These are phyloP conservation scores for Andrena trimmerana DNA, from an alignment of 2,888 invertebrate species.

Conservation along the genomic window DNA sequence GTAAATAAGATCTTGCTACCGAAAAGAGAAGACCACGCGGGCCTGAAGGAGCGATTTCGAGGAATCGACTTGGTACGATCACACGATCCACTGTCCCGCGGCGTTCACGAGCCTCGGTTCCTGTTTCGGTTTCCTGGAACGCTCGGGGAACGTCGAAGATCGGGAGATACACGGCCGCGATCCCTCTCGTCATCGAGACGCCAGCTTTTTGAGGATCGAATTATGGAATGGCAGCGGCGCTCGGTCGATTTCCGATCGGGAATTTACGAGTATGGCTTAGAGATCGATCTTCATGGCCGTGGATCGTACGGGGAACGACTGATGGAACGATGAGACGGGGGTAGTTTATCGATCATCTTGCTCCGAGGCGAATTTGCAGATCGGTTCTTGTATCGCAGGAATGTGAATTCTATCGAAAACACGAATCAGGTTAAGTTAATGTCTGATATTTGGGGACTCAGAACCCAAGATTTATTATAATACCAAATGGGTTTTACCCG, in stretches of 20 bases:
- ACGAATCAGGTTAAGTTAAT: too few species aligned
- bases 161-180: neutral
- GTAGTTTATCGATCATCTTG: conserved; percentile 20
- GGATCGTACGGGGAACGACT: neutral
- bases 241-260: conserved; percentile 15
- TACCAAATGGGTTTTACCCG: too few species aligned
- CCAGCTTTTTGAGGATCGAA: conserved; percentile 11
- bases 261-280: conserved; percentile 8
- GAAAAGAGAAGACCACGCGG: conserved; percentile 45
- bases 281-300: conserved; percentile 32
- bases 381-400: conserved; percentile 2
- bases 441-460: too few species aligned
- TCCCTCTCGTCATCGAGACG: neutral
- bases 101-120: conserved; percentile 25
- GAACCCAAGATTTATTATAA: too few species aligned
- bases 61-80: conserved; percentile 36
- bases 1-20: conserved; percentile 61
- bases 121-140: conserved; percentile 29
- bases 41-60: conserved; percentile 40
- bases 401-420: neutral
- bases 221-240: conserved; percentile 14
- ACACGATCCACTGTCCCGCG: conserved; percentile 28
- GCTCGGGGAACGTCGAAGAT: conserved; percentile 12
- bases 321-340: conserved; percentile 13
- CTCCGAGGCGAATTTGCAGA: conserved; percentile 14